Evolutionary conservation across 2,113 vertebrate genomes (phyloP).

Genomic region (Gambusia holbrooki): DNA sequence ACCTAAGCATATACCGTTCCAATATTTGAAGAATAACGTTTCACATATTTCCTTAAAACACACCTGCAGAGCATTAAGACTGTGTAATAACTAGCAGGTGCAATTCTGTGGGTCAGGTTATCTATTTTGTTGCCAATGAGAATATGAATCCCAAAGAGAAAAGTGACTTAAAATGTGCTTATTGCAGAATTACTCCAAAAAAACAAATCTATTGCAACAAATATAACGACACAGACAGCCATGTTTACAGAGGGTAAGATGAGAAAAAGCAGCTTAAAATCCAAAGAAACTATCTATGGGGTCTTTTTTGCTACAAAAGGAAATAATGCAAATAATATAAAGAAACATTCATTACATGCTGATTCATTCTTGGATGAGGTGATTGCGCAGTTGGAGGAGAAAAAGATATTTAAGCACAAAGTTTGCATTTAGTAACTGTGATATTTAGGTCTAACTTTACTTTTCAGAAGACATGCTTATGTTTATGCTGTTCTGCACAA

Average conservation of each 20-base stretch:
- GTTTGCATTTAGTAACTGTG: neutral
- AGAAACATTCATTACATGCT: neutral
- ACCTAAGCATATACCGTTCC: neutral
- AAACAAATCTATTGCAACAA: slow-evolving; percentile 29
- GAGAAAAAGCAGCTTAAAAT: neutral
- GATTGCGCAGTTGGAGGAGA: neutral
- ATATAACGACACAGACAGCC: neutral
- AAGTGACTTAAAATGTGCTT: slow-evolving; percentile 29
- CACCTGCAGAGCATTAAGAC: neutral
- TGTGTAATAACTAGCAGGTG: neutral
- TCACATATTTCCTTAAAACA: neutral
- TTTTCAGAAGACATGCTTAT: neutral
- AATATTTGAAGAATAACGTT: neutral
- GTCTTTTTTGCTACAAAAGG: neutral
- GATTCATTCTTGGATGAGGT: neutral
- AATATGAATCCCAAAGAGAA: slow-evolving; percentile 29
- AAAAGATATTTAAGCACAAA: neutral
- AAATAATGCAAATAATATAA: neutral
- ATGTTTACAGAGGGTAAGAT: neutral
- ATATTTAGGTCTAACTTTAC: neutral
- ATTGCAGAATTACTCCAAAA: slow-evolving; percentile 24
- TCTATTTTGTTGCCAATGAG: slow-evolving; percentile 12
- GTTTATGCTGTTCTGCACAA: neutral
- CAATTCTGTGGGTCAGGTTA: slow-evolving; percentile 12
- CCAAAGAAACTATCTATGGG: neutral